phyloP scores from a whole-genome alignment of 2,113 vertebrate species.

The Ochotona princeps region DNA sequence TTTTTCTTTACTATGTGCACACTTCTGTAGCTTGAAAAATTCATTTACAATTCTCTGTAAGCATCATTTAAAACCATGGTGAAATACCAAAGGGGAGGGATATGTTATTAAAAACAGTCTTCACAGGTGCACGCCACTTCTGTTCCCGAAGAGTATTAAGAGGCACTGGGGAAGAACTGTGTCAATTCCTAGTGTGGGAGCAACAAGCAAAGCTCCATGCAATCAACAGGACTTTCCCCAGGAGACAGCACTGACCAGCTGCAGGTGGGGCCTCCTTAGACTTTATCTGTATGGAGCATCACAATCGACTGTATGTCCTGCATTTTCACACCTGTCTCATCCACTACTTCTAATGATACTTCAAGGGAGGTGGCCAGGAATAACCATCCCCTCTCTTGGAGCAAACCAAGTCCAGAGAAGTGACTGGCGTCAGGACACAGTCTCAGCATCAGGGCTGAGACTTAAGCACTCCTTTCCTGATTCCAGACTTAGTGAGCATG shows the following conservation, averaged over 20 bases:
- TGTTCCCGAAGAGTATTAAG: neutral
- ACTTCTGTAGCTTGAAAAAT: neutral
- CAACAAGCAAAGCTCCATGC: neutral
- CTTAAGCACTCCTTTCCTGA: neutral
- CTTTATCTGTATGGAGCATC: neutral
- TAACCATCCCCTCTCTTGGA: neutral
- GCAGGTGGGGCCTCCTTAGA: fast-evolving
- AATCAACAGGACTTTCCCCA: neutral
- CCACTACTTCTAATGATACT: neutral
- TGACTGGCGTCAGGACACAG: neutral
- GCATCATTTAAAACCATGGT: neutral
- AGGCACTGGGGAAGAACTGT: neutral
- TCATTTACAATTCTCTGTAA: neutral
- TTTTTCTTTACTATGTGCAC: neutral
- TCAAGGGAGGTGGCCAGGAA: neutral
- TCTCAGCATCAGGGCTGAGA: neutral
- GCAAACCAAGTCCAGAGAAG: neutral
- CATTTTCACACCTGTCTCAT: neutral
- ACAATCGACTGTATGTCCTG: neutral
- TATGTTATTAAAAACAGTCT: neutral
- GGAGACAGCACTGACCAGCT: neutral
- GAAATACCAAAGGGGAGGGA: neutral
- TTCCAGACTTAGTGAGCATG: neutral
- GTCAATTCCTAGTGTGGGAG: neutral
- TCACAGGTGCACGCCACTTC: neutral